Evolutionary conservation across 2,888 invertebrate species (phyloP).

Genomic region (Ischnura elegans): DNA sequence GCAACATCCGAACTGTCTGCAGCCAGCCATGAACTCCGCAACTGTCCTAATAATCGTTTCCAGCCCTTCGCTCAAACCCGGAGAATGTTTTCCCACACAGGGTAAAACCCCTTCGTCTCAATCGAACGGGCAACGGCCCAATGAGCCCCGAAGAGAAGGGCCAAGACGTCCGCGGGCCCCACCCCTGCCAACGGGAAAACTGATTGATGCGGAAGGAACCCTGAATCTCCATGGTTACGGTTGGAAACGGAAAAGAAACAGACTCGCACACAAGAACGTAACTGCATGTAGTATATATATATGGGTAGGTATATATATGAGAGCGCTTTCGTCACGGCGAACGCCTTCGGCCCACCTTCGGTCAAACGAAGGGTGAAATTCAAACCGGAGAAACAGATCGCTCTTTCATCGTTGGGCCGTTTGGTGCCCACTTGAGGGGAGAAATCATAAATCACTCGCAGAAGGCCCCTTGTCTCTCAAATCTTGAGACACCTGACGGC

Average conservation of each 20-base stretch:
- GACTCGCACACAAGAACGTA: too few relatives aligned
- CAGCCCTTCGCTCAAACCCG: background rate
- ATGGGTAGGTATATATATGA: too few relatives aligned
- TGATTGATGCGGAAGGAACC: slow-evolving; percentile 1
- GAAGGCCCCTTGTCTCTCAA: background rate
- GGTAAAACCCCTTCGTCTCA: background rate
- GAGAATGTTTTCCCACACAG: background rate
- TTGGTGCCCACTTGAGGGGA: slow-evolving; percentile 4
- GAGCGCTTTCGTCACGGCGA: background rate
- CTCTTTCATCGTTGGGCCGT: background rate
- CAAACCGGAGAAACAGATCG: background rate
- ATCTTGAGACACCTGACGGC: background rate
- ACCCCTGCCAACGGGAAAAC: background rate
- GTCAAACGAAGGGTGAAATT: background rate
- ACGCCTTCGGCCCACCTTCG: background rate
- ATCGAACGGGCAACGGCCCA: background rate
- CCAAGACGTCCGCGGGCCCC: background rate
- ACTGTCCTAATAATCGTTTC: too few relatives aligned
- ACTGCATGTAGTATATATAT: too few relatives aligned
- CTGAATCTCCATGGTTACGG: background rate
- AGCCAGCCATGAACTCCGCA: too few relatives aligned
- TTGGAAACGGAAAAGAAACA: background rate
- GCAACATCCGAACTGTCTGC: too few relatives aligned
- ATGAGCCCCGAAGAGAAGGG: background rate
- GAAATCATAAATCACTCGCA: background rate